Conservation (phyloP, 2,797 vertebrate species). For the Enteromius argenteus region DNA sequence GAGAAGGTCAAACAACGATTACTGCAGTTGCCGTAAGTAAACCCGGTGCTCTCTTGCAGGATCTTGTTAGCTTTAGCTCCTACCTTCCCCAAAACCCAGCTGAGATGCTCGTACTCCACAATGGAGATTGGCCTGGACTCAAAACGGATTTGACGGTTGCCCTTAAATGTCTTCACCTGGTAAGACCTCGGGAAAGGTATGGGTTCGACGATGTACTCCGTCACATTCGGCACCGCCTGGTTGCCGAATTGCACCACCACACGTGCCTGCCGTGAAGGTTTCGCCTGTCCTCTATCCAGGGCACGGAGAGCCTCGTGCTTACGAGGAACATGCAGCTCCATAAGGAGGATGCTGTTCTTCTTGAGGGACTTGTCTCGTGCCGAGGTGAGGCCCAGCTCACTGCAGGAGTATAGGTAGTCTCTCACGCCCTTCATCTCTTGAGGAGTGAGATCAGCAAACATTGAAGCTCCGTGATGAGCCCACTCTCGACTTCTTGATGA, state of each 20-base stretch:
- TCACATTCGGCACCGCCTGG: constrained; percentile 83
- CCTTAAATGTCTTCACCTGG: constrained; percentile 65
- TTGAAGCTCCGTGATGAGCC: constrained; percentile 79
- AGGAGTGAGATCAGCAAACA: constrained; percentile 86
- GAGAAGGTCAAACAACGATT: constrained; percentile 85
- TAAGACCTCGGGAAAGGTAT: constrained; percentile 81
- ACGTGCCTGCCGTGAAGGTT: constrained; percentile 82
- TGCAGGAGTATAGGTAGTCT: constrained; percentile 79
- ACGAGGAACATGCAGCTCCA: constrained; percentile 87
- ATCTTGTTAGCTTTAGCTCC: constrained; percentile 76
- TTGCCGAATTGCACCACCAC: constrained; percentile 86
- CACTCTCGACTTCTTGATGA: constrained; percentile 70
- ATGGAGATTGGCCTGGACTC: constrained; percentile 78
- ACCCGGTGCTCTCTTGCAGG: constrained; percentile 82
- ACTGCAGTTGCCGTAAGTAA: constrained; percentile 80
- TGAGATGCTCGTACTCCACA: constrained; percentile 81
- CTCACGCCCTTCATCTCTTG: constrained; percentile 82
- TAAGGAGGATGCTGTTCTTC: constrained; percentile 89
- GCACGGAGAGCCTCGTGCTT: constrained; percentile 84
- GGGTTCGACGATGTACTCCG: constrained; percentile 88
- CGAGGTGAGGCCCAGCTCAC: constrained; percentile 78
- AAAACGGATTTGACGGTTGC: constrained; percentile 69
- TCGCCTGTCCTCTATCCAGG: constrained; percentile 77
- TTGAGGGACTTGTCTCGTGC: constrained; percentile 66
- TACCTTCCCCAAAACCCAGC: constrained; percentile 60